These are phyloP conservation scores for Drosophila helvetica DNA, from an alignment of 2,888 invertebrate genomes.

Conservation along the genomic window DNA sequence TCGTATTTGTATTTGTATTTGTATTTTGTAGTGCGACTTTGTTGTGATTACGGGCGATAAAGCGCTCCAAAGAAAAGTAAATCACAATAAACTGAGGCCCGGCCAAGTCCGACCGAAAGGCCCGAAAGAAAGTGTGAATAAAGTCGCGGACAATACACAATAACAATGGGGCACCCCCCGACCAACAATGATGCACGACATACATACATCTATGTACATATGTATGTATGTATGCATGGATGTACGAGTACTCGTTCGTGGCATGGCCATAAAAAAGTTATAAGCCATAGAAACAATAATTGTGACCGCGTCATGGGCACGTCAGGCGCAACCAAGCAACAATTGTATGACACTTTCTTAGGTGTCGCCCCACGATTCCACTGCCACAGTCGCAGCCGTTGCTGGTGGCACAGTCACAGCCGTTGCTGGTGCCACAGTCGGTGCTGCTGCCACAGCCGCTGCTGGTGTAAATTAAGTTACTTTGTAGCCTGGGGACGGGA, in stretches of 20 bases:
- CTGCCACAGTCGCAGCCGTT: slow-evolving; percentile 49
- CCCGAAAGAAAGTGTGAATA: slow-evolving; percentile 76
- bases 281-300: slow-evolving; percentile 71
- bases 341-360: slow-evolving; percentile 35
- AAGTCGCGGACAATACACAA: slow-evolving; percentile 70
- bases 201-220: background rate
- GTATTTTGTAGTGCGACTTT: slow-evolving; percentile 58
- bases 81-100: slow-evolving; percentile 64
- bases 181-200: slow-evolving; percentile 58
- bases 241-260: slow-evolving; percentile 1
- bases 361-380: slow-evolving; percentile 31
- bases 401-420: slow-evolving; percentile 46
- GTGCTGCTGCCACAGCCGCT: slow-evolving; percentile 17
- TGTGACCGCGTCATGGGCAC: slow-evolving; percentile 76
- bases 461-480: slow-evolving; percentile 76
- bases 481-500: slow-evolving; percentile 60
- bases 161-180: slow-evolving; percentile 57
- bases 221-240: background rate
- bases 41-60: slow-evolving; percentile 78
- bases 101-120: slow-evolving; percentile 6
- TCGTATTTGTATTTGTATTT: slow-evolving; percentile 42
- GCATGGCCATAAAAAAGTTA: slow-evolving; percentile 37
- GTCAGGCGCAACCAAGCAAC: slow-evolving; percentile 48
- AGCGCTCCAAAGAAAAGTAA: slow-evolving; percentile 67
- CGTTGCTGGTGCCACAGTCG: slow-evolving; percentile 46